Conservation (phyloP, 2,888 invertebrate species). For the Melolontha melolontha region DNA sequence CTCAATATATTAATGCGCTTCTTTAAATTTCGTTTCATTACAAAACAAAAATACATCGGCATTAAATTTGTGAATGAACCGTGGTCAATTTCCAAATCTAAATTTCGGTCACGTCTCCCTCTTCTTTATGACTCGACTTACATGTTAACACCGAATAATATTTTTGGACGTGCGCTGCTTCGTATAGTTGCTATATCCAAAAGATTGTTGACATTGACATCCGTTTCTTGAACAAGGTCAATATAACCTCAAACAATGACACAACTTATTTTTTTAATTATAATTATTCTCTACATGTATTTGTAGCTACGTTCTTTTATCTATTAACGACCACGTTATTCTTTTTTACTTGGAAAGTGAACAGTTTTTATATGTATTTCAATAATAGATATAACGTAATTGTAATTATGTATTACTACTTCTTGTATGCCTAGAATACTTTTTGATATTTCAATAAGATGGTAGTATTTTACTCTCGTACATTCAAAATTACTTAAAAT, state of each 20-base stretch:
- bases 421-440: too few relatives aligned
- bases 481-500: too few relatives aligned
- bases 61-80: slow-evolving; percentile 38
- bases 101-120: slow-evolving; percentile 28
- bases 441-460: too few relatives aligned
- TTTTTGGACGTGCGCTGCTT: slow-evolving; percentile 23
- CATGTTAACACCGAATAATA: slow-evolving; percentile 36
- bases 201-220: slow-evolving; percentile 39
- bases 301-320: background rate
- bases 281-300: background rate
- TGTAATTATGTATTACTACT: too few relatives aligned
- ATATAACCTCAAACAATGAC: slow-evolving; percentile 33
- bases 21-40: slow-evolving; percentile 20
- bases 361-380: too few relatives aligned
- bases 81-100: slow-evolving; percentile 28
- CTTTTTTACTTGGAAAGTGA: too few relatives aligned
- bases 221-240: slow-evolving; percentile 36
- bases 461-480: too few relatives aligned
- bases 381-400: too few relatives aligned
- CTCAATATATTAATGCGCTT: background rate
- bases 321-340: too few relatives aligned
- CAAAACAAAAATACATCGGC: slow-evolving; percentile 13
- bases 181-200: slow-evolving; percentile 10
- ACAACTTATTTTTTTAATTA: slow-evolving; percentile 8
- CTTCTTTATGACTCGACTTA: slow-evolving; percentile 15